A percentile compares a stretch with the other conserved stretches of the same genome.
phyloP scores from a whole-genome alignment of 2,797 vertebrate species.

The Podarcis lilfordi region DNA sequence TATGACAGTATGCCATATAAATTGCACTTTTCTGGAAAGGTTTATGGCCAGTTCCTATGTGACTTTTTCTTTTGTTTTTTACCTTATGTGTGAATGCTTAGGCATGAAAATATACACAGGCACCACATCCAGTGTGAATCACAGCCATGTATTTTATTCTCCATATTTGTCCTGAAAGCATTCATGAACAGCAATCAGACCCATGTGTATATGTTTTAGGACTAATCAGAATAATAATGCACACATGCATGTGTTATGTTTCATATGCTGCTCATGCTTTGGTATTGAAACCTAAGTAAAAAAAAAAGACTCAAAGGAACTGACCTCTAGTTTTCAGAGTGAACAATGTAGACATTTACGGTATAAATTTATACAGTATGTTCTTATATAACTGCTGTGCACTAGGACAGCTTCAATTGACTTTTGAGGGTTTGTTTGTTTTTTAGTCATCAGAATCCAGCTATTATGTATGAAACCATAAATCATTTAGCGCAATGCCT shows the following conservation, averaged over 20 bases:
- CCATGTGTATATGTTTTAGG: background rate
- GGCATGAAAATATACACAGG: background rate
- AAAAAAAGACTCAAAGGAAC: background rate
- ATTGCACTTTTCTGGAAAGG: background rate
- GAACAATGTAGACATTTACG: background rate
- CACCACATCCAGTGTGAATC: background rate
- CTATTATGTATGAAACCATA: constrained; percentile 26
- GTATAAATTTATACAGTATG: background rate
- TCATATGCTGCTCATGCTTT: background rate
- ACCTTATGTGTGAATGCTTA: background rate
- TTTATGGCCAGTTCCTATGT: background rate
- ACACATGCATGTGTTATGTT: background rate
- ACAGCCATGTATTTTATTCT: background rate
- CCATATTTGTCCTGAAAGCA: background rate
- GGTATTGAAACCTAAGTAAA: background rate
- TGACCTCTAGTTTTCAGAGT: background rate
- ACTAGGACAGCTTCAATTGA: constrained; percentile 9
- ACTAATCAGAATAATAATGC: background rate
- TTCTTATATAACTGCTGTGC: background rate
- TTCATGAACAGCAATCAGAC: background rate
- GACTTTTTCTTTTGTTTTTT: background rate
- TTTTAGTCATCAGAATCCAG: constrained; percentile 4
- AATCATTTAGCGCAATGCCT: background rate
- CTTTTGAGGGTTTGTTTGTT: constrained; percentile 21
- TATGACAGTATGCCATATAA: background rate